Evolutionary conservation across 2,797 vertebrate genomes (phyloP), one percentile per base, ranked within the genome.

Genomic region (Bucorvus abyssinicus): DNA sequence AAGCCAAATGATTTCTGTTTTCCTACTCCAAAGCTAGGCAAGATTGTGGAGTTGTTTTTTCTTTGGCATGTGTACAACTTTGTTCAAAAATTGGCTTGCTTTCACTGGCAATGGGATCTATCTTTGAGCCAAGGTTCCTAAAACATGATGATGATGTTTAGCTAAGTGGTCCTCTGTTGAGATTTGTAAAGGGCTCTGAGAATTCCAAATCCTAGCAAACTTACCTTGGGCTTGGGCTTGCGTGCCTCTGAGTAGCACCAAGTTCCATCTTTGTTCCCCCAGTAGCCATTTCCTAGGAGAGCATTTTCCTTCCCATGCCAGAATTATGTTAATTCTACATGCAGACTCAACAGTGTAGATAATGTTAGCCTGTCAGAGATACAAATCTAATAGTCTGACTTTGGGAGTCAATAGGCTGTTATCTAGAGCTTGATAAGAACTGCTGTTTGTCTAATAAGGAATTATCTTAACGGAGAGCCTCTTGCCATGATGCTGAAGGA

Each of bases 21-120:
- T 93, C 24, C 36, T 69, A 19, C 61, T 94, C 53, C 36, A 85
- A 85, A 90, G 23, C 84, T 75, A 34, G 52, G 81, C 81, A 85
- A 90, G 75, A 92, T 83, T 80, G 65, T 49, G 16, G 75, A 87
- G 64, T 79, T n/a, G 2, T 17, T 63, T 89, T 95, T 95, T 85
- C 71, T 85, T 85, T 95, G 96, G 94, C 86, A 84, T 65, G 26
- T 52, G 38, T 96, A 65, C 45, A 93, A 88, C 84, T 95, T 95
- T 91, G 84, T 95, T 95, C 60, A 81, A 85, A 95, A 93, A 81
- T 69, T 95, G 95, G 92, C 93, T 89, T 83, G 36, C 49, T 95
- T 90, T 92, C 59, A 29, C 57, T 96, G 90, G 84, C 86, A 89
- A 82, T 45, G 34, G 32, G 56, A 80, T 92, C 63, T 70, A 4